A percentile compares a stretch with the other conserved stretches of the same genome.
Evolutionary conservation across 1,140 invertebrate species (phyloP).

Genomic region (Bombus superbus): DNA sequence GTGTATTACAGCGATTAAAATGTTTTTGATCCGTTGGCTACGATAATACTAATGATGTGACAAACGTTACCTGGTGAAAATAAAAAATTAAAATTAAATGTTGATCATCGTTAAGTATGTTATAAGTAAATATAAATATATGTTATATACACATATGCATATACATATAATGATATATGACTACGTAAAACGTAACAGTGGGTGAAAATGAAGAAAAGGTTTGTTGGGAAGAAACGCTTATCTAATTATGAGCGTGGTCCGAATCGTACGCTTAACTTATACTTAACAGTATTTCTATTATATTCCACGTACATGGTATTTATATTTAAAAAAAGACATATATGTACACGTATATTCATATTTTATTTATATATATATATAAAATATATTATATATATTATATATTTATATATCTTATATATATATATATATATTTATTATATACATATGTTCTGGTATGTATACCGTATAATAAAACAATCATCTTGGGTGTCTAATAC

Average conservation of each 20-base stretch:
- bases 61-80: slow-evolving; percentile 20
- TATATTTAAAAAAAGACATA: slow-evolving; percentile 30
- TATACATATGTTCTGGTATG: slow-evolving; percentile 58
- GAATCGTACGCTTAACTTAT: slow-evolving; percentile 70
- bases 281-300: slow-evolving; percentile 68
- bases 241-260: slow-evolving; percentile 56
- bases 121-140: slow-evolving; percentile 44
- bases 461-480: slow-evolving; percentile 56
- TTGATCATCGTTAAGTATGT: slow-evolving; percentile 51
- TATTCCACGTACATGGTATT: slow-evolving; percentile 50
- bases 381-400: not conserved
- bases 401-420: not conserved
- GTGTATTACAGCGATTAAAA: slow-evolving; percentile 40
- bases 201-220: slow-evolving; percentile 28
- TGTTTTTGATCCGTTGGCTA: slow-evolving; percentile 40
- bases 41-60: slow-evolving; percentile 6
- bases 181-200: slow-evolving; percentile 38
- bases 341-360: slow-evolving; percentile 25
- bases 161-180: slow-evolving; percentile 21
- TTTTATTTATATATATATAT: slow-evolving; percentile 5
- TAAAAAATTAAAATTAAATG: slow-evolving; percentile 50
- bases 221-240: slow-evolving; percentile 65
- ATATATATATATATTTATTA: slow-evolving; percentile 32
- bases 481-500: slow-evolving; percentile 59
- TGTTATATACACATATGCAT: slow-evolving; percentile 45